These are phyloP conservation scores for Poecile montanus DNA, from an alignment of 2,797 vertebrate genomes.

Conservation along the genomic window DNA sequence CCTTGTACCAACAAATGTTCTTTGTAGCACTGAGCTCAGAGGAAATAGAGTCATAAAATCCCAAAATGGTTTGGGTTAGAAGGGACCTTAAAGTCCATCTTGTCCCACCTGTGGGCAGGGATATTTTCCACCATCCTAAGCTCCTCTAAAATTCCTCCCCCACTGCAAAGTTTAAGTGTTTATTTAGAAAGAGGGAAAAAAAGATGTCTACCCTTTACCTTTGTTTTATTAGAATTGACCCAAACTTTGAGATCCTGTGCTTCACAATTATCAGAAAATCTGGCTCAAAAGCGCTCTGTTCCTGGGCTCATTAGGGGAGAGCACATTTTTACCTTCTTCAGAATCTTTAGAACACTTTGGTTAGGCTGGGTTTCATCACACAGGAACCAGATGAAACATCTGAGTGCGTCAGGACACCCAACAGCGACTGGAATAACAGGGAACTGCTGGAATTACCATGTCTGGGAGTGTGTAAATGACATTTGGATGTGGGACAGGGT, in stretches of 20 bases:
- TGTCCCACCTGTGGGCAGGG: background rate
- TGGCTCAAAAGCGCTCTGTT: background rate
- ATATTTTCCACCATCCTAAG: background rate
- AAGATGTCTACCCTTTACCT: background rate
- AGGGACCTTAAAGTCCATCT: background rate
- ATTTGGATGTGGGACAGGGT: accelerated
- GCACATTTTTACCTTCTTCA: background rate
- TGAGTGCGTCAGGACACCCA: accelerated
- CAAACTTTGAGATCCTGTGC: background rate
- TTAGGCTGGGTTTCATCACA: background rate
- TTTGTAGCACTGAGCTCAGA: background rate
- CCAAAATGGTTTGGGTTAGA: background rate
- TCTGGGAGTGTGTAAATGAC: background rate
- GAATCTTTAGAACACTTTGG: background rate
- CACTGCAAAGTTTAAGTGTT: background rate
- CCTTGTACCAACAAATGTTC: background rate
- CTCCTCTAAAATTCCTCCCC: background rate
- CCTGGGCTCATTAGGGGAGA: background rate
- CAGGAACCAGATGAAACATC: background rate
- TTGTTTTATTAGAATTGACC: background rate
- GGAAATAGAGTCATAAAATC: background rate
- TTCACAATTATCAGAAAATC: background rate
- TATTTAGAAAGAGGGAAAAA: background rate
- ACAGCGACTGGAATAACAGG: accelerated
- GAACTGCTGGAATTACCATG: background rate